These are phyloP conservation scores for Philopotamus ludificatus DNA, from an alignment of 1,140 invertebrate genomes.

Conservation along the genomic window DNA sequence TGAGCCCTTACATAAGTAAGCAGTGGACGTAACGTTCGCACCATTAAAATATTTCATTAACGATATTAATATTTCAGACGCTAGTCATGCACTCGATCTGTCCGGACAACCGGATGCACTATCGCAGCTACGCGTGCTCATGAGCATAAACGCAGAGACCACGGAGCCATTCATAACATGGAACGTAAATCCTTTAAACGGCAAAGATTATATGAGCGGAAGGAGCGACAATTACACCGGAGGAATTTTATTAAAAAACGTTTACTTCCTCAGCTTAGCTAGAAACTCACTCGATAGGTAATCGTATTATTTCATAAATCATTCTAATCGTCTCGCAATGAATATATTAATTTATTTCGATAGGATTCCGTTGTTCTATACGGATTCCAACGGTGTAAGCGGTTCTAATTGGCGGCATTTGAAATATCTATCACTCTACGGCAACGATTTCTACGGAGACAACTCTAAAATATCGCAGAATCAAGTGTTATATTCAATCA, in stretches of 20 bases:
- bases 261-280: slow-evolving; percentile 47
- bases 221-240: too few relatives aligned
- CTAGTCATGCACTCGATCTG: slow-evolving; percentile 41
- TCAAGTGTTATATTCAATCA: slow-evolving; percentile 40
- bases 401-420: slow-evolving; percentile 39
- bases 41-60: too few relatives aligned
- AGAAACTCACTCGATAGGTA: slow-evolving; percentile 44
- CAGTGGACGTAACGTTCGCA: too few relatives aligned
- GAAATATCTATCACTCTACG: slow-evolving; percentile 48
- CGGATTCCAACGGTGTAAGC: slow-evolving; percentile 33
- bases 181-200: too few relatives aligned
- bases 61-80: slow-evolving; percentile 20
- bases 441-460: slow-evolving; percentile 45
- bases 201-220: too few relatives aligned
- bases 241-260: neutral
- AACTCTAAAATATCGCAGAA: slow-evolving; percentile 14
- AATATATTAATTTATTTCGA: slow-evolving; percentile 6
- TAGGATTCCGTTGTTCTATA: slow-evolving; percentile 45
- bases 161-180: too few relatives aligned
- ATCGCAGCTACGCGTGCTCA: slow-evolving; percentile 35
- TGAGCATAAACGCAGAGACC: slow-evolving; percentile 7
- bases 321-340: neutral
- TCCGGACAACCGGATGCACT: slow-evolving; percentile 39
- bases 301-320: slow-evolving; percentile 34
- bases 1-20: slow-evolving; percentile 37